These are phyloP conservation scores for Drosophila tanythrix DNA, from an alignment of 2,888 invertebrate species.

Conservation along the genomic window DNA sequence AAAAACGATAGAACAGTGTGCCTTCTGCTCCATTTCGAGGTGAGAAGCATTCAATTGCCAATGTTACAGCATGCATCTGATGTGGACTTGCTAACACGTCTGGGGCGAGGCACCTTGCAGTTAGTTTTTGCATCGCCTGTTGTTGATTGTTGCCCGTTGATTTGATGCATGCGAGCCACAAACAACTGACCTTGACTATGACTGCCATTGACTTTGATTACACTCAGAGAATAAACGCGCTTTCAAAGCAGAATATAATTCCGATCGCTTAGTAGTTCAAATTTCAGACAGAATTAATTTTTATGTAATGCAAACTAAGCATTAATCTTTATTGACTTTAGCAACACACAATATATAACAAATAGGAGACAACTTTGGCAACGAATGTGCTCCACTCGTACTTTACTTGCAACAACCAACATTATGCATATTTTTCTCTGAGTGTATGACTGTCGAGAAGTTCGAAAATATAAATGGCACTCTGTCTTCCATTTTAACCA, in stretches of 20 bases:
- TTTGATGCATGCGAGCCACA: constrained; percentile 72
- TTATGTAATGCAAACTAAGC: background rate
- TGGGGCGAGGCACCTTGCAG: constrained; percentile 77
- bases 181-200: constrained; percentile 73
- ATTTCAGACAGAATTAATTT: background rate
- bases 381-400: background rate
- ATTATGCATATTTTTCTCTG: background rate
- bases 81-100: constrained; percentile 61
- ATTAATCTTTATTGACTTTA: background rate
- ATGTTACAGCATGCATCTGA: constrained; percentile 52
- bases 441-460: constrained; percentile 9
- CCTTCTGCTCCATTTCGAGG: constrained; percentile 73
- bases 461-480: constrained; percentile 55
- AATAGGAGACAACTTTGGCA: background rate
- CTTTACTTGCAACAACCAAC: background rate
- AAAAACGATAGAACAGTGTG: constrained; percentile 68
- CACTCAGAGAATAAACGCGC: background rate
- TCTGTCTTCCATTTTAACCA: constrained; percentile 54
- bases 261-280: background rate
- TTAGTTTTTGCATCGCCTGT: constrained; percentile 33
- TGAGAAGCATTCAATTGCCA: constrained; percentile 75
- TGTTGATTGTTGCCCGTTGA: constrained; percentile 70
- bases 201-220: constrained; percentile 51
- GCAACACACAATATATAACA: background rate
- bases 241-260: background rate